These are phyloP conservation scores for Camponotus vicinus DNA, from an alignment of 1,140 invertebrate species.

Conservation along the genomic window DNA sequence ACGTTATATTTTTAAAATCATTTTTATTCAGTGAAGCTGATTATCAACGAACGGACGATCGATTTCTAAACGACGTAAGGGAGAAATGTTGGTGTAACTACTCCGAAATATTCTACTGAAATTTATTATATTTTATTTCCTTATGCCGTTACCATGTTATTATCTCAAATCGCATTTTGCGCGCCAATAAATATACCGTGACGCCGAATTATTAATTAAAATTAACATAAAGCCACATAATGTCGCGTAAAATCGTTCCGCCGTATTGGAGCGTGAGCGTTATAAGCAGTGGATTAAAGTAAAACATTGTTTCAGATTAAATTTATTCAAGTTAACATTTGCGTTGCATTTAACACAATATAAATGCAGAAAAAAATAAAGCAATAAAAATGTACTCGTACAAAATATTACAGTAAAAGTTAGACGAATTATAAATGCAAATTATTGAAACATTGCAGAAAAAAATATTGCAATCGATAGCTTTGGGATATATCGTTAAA, in stretches of 20 bases:
- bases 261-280: background rate
- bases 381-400: background rate
- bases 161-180: constrained; percentile 43
- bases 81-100: constrained; percentile 7
- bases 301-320: constrained; percentile 26
- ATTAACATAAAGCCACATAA: constrained; percentile 53
- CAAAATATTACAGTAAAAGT: background rate
- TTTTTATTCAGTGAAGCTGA: background rate
- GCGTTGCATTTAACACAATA: background rate
- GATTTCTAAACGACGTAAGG: background rate
- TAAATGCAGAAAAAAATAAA: background rate
- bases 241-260: constrained; percentile 37
- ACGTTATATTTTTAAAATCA: constrained; percentile 44
- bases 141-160: constrained; percentile 2
- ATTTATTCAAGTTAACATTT: constrained; percentile 28
- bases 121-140: constrained; percentile 20
- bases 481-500: background rate
- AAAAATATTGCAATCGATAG: background rate
- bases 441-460: background rate
- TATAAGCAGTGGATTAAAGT: constrained; percentile 45
- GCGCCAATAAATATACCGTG: constrained; percentile 39
- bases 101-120: background rate
- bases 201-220: constrained; percentile 57
- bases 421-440: background rate
- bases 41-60: constrained; percentile 13